These are phyloP conservation scores for Drosophila insularis DNA, from an alignment of 1,140 invertebrate genomes.

Conservation along the genomic window DNA sequence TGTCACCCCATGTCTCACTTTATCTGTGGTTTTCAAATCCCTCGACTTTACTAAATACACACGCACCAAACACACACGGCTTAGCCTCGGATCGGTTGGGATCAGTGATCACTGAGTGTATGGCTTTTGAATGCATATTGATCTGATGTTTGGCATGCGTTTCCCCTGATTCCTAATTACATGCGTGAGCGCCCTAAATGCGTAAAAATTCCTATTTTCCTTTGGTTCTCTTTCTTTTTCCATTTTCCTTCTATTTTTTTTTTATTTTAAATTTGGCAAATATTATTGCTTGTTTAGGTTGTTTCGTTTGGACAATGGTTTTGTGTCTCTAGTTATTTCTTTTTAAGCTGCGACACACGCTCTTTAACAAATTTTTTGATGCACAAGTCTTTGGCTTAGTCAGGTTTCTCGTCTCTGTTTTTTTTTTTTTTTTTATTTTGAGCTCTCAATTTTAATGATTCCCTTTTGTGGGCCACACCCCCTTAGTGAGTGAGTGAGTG, in stretches of 20 bases:
- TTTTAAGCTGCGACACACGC: conserved; percentile 58
- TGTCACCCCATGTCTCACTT: not conserved
- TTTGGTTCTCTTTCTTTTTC: not conserved
- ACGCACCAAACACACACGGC: conserved; percentile 40
- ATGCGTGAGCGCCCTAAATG: conserved; percentile 65
- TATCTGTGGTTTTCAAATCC: conserved; percentile 45
- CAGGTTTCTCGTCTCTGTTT: conserved; percentile 37
- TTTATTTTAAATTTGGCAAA: conserved; percentile 45
- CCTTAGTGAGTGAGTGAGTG: conserved; percentile 14
- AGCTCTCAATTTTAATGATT: conserved; percentile 42
- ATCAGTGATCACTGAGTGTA: not conserved
- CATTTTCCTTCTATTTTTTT: not conserved
- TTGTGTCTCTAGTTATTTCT: conserved; percentile 20
- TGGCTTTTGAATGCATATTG: conserved; percentile 2
- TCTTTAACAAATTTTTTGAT: conserved; percentile 18
- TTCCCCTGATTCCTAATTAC: conserved; percentile 53
- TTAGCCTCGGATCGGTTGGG: conserved; percentile 16
- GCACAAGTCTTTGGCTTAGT: conserved; percentile 35
- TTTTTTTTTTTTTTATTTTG: conserved; percentile 5
- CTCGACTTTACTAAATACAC: conserved; percentile 60
- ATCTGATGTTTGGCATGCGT: conserved; percentile 9
- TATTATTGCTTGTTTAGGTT: conserved; percentile 60
- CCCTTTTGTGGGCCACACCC: conserved; percentile 46
- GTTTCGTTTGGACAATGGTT: conserved; percentile 34
- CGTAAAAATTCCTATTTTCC: conserved; percentile 35